These are phyloP conservation scores for Machimus rusticus DNA, from an alignment of 2,888 invertebrate species.

Conservation along the genomic window DNA sequence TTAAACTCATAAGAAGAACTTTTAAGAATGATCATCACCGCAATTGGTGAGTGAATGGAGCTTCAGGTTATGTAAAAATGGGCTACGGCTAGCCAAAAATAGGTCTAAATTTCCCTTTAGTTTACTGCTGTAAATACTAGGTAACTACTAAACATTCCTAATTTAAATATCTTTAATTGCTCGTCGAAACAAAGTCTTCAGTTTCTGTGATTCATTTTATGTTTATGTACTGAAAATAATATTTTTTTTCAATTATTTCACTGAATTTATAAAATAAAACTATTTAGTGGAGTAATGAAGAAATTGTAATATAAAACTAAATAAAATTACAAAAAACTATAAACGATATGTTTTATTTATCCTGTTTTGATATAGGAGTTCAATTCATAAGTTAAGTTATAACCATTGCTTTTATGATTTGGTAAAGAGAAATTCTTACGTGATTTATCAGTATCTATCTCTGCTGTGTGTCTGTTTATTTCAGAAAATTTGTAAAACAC, in stretches of 20 bases:
- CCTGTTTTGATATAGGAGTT: background rate
- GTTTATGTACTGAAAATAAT: background rate
- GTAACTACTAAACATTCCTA: background rate
- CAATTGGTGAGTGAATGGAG: background rate
- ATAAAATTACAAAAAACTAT: constrained; percentile 19
- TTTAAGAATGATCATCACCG: background rate
- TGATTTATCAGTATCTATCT: too few species aligned
- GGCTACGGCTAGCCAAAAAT: background rate
- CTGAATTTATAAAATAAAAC: background rate
- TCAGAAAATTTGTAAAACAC: too few species aligned
- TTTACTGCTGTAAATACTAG: background rate
- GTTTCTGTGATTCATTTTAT: background rate
- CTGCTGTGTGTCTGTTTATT: too few species aligned
- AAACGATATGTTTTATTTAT: background rate
- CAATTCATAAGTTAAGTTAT: too few species aligned
- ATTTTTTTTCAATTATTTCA: background rate
- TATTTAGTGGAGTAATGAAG: background rate
- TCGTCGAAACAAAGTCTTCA: background rate
- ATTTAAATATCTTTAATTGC: background rate
- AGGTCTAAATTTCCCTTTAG: background rate
- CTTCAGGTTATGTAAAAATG: background rate
- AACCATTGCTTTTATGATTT: background rate
- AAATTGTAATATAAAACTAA: constrained; percentile 35
- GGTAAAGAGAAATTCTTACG: too few species aligned
- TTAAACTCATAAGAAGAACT: constrained; percentile 15